phyloP scores from a whole-genome alignment of 2,888 invertebrate species.

The Subacronicta megacephala region DNA sequence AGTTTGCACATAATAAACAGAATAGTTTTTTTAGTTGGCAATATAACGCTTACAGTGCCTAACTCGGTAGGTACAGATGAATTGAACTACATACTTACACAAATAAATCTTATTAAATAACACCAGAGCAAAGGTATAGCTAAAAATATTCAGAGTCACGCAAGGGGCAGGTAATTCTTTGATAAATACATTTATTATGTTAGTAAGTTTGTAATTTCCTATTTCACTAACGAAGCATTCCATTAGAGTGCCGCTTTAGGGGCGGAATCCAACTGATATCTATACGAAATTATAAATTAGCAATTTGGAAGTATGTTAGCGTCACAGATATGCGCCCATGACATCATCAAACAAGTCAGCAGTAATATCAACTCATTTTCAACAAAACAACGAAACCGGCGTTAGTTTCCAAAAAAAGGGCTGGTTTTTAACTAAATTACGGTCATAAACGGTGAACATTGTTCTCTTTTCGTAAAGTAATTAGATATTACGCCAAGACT shows the following conservation, averaged over 20 bases:
- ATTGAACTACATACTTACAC: no score
- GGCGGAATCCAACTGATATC: constrained; percentile 11
- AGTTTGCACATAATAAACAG: constrained; percentile 8
- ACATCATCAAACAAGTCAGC: constrained; percentile 66
- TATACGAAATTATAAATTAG: constrained; percentile 32
- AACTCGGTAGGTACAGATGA: no score
- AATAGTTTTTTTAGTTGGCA: not conserved
- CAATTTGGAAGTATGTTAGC: constrained; percentile 35
- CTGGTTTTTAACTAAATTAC: constrained; percentile 10
- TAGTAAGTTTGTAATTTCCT: not conserved
- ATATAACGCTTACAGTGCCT: no score
- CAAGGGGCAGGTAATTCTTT: not conserved
- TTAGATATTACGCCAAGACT: constrained; percentile 4
- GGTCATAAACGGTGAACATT: constrained; percentile 10
- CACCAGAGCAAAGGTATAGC: not conserved
- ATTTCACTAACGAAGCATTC: constrained; percentile 20
- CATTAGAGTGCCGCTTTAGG: no score
- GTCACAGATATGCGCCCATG: constrained; percentile 66
- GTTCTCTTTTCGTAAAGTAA: constrained; percentile 5
- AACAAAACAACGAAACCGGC: constrained; percentile 34
- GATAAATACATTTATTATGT: not conserved
- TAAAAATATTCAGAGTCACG: not conserved
- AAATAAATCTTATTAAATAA: no score
- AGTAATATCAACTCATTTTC: constrained; percentile 14
- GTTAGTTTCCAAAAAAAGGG: constrained; percentile 21